Evolutionary conservation across 2,888 invertebrate genomes (phyloP), one percentile per base, ranked within the genome.

Genomic region (Yponomeuta plumbellus): DNA sequence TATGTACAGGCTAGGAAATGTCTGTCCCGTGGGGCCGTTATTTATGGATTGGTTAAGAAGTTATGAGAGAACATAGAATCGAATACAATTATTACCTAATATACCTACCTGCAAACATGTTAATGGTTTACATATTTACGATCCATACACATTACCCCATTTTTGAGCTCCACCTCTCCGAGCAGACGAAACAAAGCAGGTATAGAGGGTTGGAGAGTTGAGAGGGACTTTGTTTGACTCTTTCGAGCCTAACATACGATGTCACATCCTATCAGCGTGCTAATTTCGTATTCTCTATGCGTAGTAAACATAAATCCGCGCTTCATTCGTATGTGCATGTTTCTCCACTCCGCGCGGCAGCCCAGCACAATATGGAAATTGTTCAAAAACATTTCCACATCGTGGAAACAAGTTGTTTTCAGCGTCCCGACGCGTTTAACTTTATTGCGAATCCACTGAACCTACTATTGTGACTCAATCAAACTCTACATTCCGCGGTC

Each of bases 231-330:
- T n/a, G 34, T 17, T 17, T 17, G n/a, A 61, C 11, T 10, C 59
- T 13, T 26, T 62, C 22, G 11, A 22, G 11, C 13, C 1, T 59
- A 22, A 22, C 21, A 23, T 59, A 22, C 11, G 21, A 22, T 59
- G 59, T 59, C 23, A 59, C 10, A 59, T 21, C 13, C 22, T 11
- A 59, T 59, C 1, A n/a, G 21, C 11, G 20, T 13, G 59, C 59
- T 23, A 59, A 59, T 59, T 59, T 59, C 22, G 21, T 59, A 22
- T 23, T 59, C 23, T 11, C 59, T 59, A 21, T 59, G 59, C 8
- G 23, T 11, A 22, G 10, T 0, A 22, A 21, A 59, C 11, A 20
- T 11, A 23, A 21, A 11, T 59, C 22, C 20, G 13, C 11, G 5
- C 17, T 17, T 52, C 5, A 52, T 52, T 52, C 44, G 44, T 52